Base-by-base conservation (phyloP, 2,888 invertebrate genomes). In the Metallyticus violacea region DNA sequence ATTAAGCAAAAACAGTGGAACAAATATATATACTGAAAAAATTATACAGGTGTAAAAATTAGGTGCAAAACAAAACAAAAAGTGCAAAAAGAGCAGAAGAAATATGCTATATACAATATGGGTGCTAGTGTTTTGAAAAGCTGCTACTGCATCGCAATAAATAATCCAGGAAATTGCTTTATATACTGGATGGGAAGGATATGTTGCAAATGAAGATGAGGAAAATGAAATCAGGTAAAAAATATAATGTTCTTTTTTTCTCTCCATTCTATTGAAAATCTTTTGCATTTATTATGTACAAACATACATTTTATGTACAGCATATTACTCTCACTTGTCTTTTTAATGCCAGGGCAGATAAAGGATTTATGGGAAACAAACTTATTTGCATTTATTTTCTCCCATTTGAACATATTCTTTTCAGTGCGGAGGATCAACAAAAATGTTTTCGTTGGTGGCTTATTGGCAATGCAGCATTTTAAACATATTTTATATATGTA, bases 241-340 rank as follows among this genome's bases (percentile, higher is more conserved):
- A 62, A 4, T 15, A 15, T 86, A 82, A 81, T 85, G 85, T 80
- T 84, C 40, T 87, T 87, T 89, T 88, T 62, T 62, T 62, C 40
- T 62, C 40, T 62, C 87, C 88, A 87, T 88, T 89, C 91, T 91
- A 91, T 91, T 88, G 87, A 88, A 88, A 88, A 88, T 88, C 86
- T 85, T 88, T 87, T 86, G 86, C 83, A 85, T 88, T 88, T 88
- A 88, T 91, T 92, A 92, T 92, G 91, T 92, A 92, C 92, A 92
- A 92, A 92, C 92, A 92, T 92, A 92, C 92, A 92, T 91, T 89
- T 90, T 92, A 92, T 92, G 91, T 92, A 92, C 91, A 92, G 90
- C 90, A 91, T 89, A 88, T 88, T 89, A 86, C 89, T 89, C 87
- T 88, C 88, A 88, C 86, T 62, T 84, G 86, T 86, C 84, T 84